Evolutionary conservation across 2,888 invertebrate genomes (phyloP), one percentile per base, ranked within the genome.

Genomic region (Metopia argyrocephala): DNA sequence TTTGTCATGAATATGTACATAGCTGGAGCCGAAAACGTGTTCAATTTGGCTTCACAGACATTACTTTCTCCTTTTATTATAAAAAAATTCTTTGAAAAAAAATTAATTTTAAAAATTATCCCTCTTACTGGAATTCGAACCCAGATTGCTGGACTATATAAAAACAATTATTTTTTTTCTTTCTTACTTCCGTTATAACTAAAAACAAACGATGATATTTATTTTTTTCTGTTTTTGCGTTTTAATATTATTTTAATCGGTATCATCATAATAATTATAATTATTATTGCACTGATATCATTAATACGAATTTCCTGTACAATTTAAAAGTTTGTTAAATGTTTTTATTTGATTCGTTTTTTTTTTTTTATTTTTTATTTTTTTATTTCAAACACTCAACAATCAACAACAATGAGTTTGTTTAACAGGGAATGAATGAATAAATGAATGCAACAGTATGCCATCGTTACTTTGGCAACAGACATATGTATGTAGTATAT

Each of bases 241-340:
- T 65, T n/a, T 28, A 18, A 7, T 73, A 65, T 23, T n/a, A 2
- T 59, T 25, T 73, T 62, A 65, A 27, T 21, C 61, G 52, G 38
- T 66, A 68, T 66, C 50, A 50, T 66, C 27, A 52, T 15, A n/a
- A 20, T 21, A 54, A 68, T 62, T 61, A 56, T 57, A 50, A 38
- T 50, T 38, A 57, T 74, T 31, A 38, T 65, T 57, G 48, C 38
- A 21, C 50, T 74, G 57, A 45, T 38, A 38, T 38, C 38, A 9
- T 38, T 12, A 12, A 31, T 64, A 48, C 12, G 2, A 64, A 31
- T 38, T 69, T 79, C 62, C 74, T 68, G 68, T 50, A 64, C 62
- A 54, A 76, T 62, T 69, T 48, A 76, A 69, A 69, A 23, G 56
- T 57, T 57, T 66, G n/a, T 52, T 23, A 75, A 75, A 75, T 61